Conservation (phyloP, 2,888 invertebrate genomes). For the Drosophila melanosoma region DNA sequence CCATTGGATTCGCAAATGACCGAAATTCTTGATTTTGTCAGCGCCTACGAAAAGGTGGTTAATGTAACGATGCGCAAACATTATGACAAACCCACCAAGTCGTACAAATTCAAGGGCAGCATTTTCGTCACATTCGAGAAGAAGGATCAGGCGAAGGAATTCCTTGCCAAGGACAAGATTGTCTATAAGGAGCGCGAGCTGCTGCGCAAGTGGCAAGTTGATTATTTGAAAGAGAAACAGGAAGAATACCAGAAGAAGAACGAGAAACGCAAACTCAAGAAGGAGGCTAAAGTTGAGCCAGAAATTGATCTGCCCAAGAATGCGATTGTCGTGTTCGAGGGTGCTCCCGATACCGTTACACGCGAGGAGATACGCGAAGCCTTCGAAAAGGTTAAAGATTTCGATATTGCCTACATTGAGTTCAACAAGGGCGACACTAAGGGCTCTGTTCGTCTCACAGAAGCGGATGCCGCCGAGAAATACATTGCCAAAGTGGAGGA, state of each 20-base stretch:
- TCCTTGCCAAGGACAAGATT: conserved; percentile 89
- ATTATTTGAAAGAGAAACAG: conserved; percentile 89
- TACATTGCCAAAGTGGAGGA: conserved; percentile 88
- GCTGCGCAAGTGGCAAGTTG: conserved; percentile 89
- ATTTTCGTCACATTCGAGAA: conserved; percentile 95
- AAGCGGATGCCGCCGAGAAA: conserved; percentile 89
- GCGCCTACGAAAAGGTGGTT: conserved; percentile 88
- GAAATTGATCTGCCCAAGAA: conserved; percentile 88
- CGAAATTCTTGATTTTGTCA: conserved; percentile 90
- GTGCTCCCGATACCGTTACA: conserved; percentile 87
- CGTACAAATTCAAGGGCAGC: conserved; percentile 94
- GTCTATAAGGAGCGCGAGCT: conserved; percentile 89
- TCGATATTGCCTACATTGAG: conserved; percentile 90
- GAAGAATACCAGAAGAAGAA: conserved; percentile 88
- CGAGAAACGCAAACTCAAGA: conserved; percentile 86
- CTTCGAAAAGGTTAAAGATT: conserved; percentile 84
- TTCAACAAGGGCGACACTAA: conserved; percentile 90
- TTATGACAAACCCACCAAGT: conserved; percentile 88
- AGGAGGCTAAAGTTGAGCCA: conserved; percentile 77
- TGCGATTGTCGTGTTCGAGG: conserved; percentile 90
- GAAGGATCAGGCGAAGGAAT: conserved; percentile 92
- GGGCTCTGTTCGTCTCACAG: conserved; percentile 90
- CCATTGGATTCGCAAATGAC: conserved; percentile 89
- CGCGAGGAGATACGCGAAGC: conserved; percentile 91
- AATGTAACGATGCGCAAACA: conserved; percentile 88